Conservation (phyloP, 2,797 vertebrate species). For the Pelodytes ibericus region DNA sequence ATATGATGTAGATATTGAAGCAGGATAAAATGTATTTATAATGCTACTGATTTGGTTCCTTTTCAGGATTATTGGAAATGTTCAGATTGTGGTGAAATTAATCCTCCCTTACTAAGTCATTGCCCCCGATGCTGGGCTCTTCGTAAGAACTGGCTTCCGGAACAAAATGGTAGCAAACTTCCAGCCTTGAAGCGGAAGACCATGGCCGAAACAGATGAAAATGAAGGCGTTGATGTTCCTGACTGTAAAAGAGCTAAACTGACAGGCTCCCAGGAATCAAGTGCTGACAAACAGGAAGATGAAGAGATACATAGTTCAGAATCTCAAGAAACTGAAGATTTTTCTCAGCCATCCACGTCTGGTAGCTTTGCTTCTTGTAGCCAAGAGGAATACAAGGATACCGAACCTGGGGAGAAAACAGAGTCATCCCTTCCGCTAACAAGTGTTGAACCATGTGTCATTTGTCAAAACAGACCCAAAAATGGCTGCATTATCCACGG, state of each 20-base stretch:
- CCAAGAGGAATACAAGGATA: constrained; percentile 76
- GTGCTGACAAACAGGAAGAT: constrained; percentile 66
- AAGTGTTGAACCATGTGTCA: constrained; percentile 90
- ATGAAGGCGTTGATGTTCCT: constrained; percentile 89
- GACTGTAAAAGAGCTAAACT: constrained; percentile 82
- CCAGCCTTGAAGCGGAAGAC: constrained; percentile 68
- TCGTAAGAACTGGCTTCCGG: constrained; percentile 89
- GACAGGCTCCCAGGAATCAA: constrained; percentile 65
- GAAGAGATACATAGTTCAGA: constrained; percentile 63
- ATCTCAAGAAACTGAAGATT: constrained; percentile 79
- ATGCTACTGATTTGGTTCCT: no score
- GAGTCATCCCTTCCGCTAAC: constrained; percentile 80
- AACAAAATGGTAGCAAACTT: constrained; percentile 67
- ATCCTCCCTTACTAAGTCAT: constrained; percentile 90
- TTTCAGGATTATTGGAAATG: constrained; percentile 96
- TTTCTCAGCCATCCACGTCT: constrained; percentile 71
- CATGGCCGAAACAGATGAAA: constrained; percentile 54
- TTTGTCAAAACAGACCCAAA: constrained; percentile 93
- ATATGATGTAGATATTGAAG: no score
- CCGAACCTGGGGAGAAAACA: constrained; percentile 75
- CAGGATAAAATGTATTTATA: no score
- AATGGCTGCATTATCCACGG: constrained; percentile 97
- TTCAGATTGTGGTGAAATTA: constrained; percentile 80
- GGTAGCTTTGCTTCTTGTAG: constrained; percentile 68
- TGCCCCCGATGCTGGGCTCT: constrained; percentile 93